Evolutionary conservation across 1,140 invertebrate genomes (phyloP).

Genomic region (Rhizoglyphus robini): DNA sequence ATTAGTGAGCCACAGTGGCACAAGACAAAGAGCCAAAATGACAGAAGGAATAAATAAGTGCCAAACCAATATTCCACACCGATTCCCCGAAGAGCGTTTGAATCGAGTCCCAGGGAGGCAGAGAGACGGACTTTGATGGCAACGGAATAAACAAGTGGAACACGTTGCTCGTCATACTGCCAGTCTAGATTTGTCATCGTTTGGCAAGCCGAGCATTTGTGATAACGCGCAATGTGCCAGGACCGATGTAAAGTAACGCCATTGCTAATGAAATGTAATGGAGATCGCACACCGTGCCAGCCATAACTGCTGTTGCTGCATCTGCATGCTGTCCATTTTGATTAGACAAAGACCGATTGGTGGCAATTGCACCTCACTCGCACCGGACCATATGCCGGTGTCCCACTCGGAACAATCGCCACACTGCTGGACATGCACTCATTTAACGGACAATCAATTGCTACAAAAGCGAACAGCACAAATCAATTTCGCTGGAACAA

Average conservation of each 20-base stretch:
- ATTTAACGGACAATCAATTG: neutral
- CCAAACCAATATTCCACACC: neutral
- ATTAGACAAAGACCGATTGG: neutral
- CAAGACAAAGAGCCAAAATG: too few species aligned
- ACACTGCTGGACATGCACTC: neutral
- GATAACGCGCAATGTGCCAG: too few species aligned
- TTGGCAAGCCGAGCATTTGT: neutral
- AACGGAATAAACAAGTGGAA: neutral
- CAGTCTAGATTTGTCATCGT: neutral
- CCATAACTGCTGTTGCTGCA: neutral
- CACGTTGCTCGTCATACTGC: neutral
- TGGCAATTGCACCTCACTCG: too few species aligned
- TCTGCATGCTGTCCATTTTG: neutral
- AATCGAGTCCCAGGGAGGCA: neutral
- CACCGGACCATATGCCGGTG: too few species aligned
- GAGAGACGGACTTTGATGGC: neutral
- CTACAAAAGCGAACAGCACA: neutral
- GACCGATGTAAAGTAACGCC: neutral
- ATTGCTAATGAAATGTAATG: too few species aligned
- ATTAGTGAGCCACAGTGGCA: neutral
- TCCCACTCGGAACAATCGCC: too few species aligned
- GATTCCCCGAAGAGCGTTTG: neutral
- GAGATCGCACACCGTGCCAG: neutral
- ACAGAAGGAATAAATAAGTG: neutral
- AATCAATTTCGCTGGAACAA: conserved; percentile 11